phyloP scores from a whole-genome alignment of 2,888 invertebrate species.

The Alcis repandata region DNA sequence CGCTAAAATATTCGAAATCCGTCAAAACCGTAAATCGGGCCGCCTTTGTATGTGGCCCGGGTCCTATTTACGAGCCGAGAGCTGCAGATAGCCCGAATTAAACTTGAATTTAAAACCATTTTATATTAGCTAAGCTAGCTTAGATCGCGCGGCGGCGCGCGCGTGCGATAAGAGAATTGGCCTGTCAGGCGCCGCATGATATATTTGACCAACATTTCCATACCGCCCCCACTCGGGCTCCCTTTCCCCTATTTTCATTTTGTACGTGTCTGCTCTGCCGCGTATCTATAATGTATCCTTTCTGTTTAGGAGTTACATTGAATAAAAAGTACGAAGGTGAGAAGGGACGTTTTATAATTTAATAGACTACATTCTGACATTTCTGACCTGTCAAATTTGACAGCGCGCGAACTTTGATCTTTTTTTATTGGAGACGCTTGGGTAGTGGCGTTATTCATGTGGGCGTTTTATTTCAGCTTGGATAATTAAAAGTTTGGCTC shows the following conservation, averaged over 20 bases:
- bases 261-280: constrained; percentile 84
- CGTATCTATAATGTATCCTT: constrained; percentile 84
- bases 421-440: constrained; percentile 29
- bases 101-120: constrained; percentile 87
- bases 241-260: constrained; percentile 84
- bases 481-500: constrained; percentile 75
- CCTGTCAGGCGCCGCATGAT: constrained; percentile 95
- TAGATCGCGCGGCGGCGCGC: constrained; percentile 86
- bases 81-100: constrained; percentile 85
- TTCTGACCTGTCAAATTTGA: constrained; percentile 70
- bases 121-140: constrained; percentile 87
- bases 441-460: constrained; percentile 50
- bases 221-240: constrained; percentile 80
- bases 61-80: constrained; percentile 76
- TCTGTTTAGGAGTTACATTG: constrained; percentile 81
- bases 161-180: constrained; percentile 94
- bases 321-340: constrained; percentile 79
- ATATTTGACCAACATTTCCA: constrained; percentile 96
- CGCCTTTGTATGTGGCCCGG: constrained; percentile 78
- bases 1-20: constrained; percentile 81
- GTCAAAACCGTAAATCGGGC: constrained; percentile 84
- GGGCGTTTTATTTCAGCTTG: constrained; percentile 58
- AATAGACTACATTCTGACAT: constrained; percentile 72
- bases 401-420: constrained; percentile 56
- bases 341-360: constrained; percentile 74